phyloP scores from a whole-genome alignment of 2,888 invertebrate genomes.

The Octonoba sinensis region DNA sequence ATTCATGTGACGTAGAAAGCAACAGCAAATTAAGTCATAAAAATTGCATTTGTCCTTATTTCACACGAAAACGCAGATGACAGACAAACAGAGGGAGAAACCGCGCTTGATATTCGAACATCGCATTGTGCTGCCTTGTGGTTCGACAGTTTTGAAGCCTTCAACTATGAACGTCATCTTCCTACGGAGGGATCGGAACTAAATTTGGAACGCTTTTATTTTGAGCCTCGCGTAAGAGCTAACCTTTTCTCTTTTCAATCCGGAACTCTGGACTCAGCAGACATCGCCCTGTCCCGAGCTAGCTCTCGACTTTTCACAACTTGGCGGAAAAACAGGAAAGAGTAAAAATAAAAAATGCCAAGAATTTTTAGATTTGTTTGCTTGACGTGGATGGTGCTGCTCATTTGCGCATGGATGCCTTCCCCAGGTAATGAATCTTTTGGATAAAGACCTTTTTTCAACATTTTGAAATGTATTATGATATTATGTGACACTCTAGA shows the following conservation, averaged over 20 bases:
- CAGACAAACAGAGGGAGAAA: too few relatives aligned
- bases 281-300: neutral
- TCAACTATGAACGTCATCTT: conserved; percentile 5
- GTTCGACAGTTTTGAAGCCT: too few relatives aligned
- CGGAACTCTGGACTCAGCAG: conserved; percentile 5
- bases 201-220: conserved; percentile 53
- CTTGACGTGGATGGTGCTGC: conserved; percentile 25
- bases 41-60: too few relatives aligned
- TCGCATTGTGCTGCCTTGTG: too few relatives aligned
- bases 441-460: too few relatives aligned
- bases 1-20: too few relatives aligned
- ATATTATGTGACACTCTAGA: too few relatives aligned
- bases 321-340: neutral
- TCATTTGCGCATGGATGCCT: conserved; percentile 38
- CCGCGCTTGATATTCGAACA: too few relatives aligned
- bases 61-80: too few relatives aligned
- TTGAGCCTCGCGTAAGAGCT: conserved; percentile 22
- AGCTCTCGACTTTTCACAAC: too few relatives aligned
- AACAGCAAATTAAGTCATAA: too few relatives aligned
- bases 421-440: conserved; percentile 35
- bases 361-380: conserved; percentile 21
- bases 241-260: conserved; percentile 30
- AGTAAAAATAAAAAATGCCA: conserved; percentile 7
- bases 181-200: conserved; percentile 37
- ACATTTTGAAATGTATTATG: too few relatives aligned